Evolutionary conservation across 1,140 invertebrate genomes (phyloP), one percentile per base, ranked within the genome.

Genomic region (Laodelphax striatellus): DNA sequence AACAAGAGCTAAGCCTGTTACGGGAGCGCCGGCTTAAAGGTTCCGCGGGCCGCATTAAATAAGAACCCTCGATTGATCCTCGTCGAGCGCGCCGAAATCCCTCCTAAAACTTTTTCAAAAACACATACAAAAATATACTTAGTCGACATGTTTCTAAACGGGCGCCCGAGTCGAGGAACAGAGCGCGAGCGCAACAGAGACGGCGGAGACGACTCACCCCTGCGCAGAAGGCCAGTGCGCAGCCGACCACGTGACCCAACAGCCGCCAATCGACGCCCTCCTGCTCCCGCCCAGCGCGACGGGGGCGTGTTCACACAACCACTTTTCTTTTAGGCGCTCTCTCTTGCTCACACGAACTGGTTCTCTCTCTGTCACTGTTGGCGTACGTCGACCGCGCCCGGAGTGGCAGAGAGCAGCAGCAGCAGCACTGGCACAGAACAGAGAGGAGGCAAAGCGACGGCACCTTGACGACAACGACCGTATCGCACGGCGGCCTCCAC

Each of bases 1-100:
- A 72, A 72, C 70, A 72, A 71, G 70, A 66, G 68, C 69, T 72
- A 72, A 72, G 70, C 70, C 68, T 71, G 70, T 72, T 72, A 72
- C 70, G 65, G 66, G 68, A 67, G 64, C 34, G 34, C 34, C 34
- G 66, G 70, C 70, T 71, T 62, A 62, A 61, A 52, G 60, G 54
- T 52, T 72, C 70, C 67, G 65, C 65, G 67, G 65, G 41, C 69
- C 66, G 70, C 71, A 71, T 71, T 72, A 72, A 72, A 70, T 71
- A 70, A 72, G 69, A 71, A 60, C 59, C 66, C 67, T 65, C 69
- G 70, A 71, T 71, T 71, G 70, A 71, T 71, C 70, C 69, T 63
- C 62, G 62, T 61, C 61, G 64, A 64, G 62, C 63, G 63, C 65
- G 53, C 58, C 52, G 59, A 50, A 60, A 55, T 60, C 52, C 58